These are phyloP conservation scores for Borostomias antarcticus DNA, from an alignment of 2,797 vertebrate species.

Conservation along the genomic window DNA sequence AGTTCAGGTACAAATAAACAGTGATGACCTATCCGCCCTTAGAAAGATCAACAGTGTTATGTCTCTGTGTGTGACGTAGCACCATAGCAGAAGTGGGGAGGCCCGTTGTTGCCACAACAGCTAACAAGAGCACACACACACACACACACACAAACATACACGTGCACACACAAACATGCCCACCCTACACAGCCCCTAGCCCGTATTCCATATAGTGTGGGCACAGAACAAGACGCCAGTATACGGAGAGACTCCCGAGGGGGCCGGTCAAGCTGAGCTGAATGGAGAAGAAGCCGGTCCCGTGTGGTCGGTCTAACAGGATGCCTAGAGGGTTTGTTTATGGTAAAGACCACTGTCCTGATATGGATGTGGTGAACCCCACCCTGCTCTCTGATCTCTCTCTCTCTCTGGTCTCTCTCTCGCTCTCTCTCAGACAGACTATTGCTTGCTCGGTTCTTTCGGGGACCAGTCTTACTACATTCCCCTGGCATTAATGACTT, in stretches of 20 bases:
- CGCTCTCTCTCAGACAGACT: too few species aligned
- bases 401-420: too few species aligned
- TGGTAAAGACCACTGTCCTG: too few species aligned
- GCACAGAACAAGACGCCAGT: too few species aligned
- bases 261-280: too few species aligned
- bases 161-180: neutral
- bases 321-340: too few species aligned
- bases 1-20: conserved; percentile 47
- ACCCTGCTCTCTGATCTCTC: neutral
- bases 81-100: conserved; percentile 39
- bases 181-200: too few species aligned
- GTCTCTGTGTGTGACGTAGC: conserved; percentile 25
- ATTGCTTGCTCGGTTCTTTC: neutral
- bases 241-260: too few species aligned
- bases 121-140: neutral
- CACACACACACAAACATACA: neutral
- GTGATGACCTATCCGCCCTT: conserved; percentile 43
- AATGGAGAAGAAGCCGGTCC: too few species aligned
- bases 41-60: conserved; percentile 46
- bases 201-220: too few species aligned
- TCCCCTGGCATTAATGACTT: too few species aligned
- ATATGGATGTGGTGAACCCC: neutral
- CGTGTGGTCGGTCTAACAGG: too few species aligned
- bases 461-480: neutral
- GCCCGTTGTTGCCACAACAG: conserved; percentile 61